Base-by-base conservation (phyloP, 1,140 invertebrate genomes). In the Temnothorax curvispinosus region DNA sequence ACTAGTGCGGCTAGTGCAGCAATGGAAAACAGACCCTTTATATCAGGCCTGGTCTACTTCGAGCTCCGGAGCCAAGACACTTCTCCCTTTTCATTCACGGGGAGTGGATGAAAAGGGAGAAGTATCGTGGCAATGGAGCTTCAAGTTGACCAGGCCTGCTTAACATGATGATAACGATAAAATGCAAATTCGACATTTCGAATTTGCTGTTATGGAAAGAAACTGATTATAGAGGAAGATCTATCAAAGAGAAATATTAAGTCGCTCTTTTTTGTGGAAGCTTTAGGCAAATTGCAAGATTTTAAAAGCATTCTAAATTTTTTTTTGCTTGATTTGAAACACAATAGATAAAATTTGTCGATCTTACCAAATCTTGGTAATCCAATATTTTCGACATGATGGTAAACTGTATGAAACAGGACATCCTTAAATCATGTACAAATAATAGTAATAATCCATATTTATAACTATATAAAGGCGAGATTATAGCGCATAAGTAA, bases 401-500 rank as follows among this genome's bases (percentile, higher is more conserved):
- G 38, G 18, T 27, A 74, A 62, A 38, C 32, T 75, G 35, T 38
- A 41, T 38, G 41, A 84, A 82, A 74, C 41, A 47, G 27, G 8
- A 60, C 44, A 18, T 35, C 8, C 32, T 38, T 60, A 58, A 81
- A 47, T 82, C 35, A 58, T 15, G 35, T 81, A 81, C 50, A 82
- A 74, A 69, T 58, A 82, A 81, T 71, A 15, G 15, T 60, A 35
- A 60, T 35, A 47, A 75, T 38, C 13, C 7, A n/a, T 27, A 44
- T 84, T 60, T 84, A 62, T 74, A 74, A 38, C n/a, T 74, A 75
- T 74, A 75, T 21, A 62, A 74, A 82, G 47, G 21, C 60, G 8
- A 69, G 6, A 82, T 74, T 84, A 84, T 32, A 62, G 69, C 69
- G 54, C 41, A 71, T 38, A 84, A 62, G 47, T 84, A 74, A 84